These are phyloP conservation scores for Luscinia megarhynchos DNA, from an alignment of 2,797 vertebrate genomes.

Conservation along the genomic window DNA sequence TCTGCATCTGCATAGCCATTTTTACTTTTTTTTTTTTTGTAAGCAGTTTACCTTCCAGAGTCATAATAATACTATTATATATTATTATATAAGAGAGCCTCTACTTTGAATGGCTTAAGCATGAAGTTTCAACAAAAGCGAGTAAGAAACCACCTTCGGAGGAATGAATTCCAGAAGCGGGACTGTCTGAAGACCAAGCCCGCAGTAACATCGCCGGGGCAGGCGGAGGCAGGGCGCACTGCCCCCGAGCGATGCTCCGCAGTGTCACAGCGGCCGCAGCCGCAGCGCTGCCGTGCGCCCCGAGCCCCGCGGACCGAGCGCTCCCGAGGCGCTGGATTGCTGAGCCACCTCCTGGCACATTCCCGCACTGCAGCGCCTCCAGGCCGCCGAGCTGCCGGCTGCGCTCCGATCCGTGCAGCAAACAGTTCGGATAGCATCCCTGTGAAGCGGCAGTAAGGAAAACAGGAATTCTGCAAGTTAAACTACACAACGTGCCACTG, in stretches of 20 bases:
- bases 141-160: background rate
- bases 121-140: background rate
- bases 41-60: background rate
- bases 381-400: rapidly evolving
- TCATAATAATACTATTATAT: background rate
- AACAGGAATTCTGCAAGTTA: too few relatives aligned
- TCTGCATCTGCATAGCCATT: background rate
- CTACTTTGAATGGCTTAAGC: background rate
- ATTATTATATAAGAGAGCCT: too few relatives aligned
- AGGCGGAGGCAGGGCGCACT: rapidly evolving
- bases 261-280: background rate
- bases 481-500: too few relatives aligned
- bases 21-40: background rate
- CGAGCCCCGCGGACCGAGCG: too few relatives aligned
- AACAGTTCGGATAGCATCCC: background rate
- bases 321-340: too few relatives aligned
- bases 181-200: background rate
- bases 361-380: background rate
- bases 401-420: rapidly evolving
- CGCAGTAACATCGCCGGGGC: too few relatives aligned
- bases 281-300: too few relatives aligned
- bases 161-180: rapidly evolving
- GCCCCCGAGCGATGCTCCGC: rapidly evolving
- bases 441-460: background rate
- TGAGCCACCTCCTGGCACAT: too few relatives aligned